Base-by-base conservation (phyloP, 2,797 vertebrate species). In the Notoglanidium macrostoma region DNA sequence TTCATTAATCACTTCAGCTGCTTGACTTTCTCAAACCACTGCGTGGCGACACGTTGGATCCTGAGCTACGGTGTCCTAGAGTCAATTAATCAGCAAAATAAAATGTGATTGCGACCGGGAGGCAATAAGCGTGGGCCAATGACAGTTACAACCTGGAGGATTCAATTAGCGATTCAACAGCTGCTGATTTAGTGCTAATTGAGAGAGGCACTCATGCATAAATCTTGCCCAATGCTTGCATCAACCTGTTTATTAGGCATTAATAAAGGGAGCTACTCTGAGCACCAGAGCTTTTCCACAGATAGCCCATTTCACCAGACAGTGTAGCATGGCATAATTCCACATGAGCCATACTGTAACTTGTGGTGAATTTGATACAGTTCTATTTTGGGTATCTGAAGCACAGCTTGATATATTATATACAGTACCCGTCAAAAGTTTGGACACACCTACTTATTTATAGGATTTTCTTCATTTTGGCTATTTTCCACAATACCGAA, bases 141-240 rank as follows among this genome's bases (percentile, higher is more conserved):
- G 93, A 93, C 94, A 95, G 94, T 95, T 94, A 94, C 91, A 92
- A 91, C 89, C 90, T 89, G 89, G 93, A 92, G 92, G 93, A 93
- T 95, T 95, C 93, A 95, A 95, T 96, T 95, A 95, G 91, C 92
- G 93, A 94, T 94, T 85, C 44, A 94, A 92, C 90, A 81, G 82
- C 91, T 83, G 90, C 93, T 94, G 93, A 95, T 95, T 94, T 92
- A 93, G 91, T 92, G 89, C 92, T 95, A 95, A 95, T 95, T 92
- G 92, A 94, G 93, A 93, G 92, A 92, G 90, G 90, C 83, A 76
- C 93, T 86, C 85, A 86, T 76, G 91, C 87, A 89, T 90, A 91
- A 92, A 90, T 88, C 89, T 85, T 89, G 85, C 85, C 87, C 88
- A 85, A 92, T 73, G 80, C 55, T 40, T 65, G 88, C 90, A 85